phyloP scores from a whole-genome alignment of 1,140 invertebrate genomes.

The Marisa cornuarietis region DNA sequence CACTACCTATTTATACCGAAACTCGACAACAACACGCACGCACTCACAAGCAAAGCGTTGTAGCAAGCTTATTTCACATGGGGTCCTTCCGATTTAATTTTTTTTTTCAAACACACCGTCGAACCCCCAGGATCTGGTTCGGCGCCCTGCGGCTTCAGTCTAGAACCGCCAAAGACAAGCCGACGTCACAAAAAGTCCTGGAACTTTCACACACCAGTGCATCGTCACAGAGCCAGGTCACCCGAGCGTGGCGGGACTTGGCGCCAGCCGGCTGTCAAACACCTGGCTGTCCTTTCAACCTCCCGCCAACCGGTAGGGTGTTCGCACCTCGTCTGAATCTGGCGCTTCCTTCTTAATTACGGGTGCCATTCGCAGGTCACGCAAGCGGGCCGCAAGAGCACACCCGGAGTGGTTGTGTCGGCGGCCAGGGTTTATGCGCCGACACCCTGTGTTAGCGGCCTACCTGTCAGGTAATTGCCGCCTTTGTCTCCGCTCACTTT shows the following conservation, averaged over 20 bases:
- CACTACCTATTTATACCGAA: too few species aligned
- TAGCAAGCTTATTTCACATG: too few species aligned
- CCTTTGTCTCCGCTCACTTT: not conserved
- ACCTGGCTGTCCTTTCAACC: not conserved
- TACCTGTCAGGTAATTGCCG: slow-evolving; percentile 1
- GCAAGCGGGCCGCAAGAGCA: too few species aligned
- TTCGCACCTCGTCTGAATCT: not conserved
- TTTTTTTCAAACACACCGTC: not conserved
- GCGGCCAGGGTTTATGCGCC: not conserved
- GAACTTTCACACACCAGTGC: slow-evolving; percentile 9
- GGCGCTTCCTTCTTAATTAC: not conserved
- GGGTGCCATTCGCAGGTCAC: not conserved
- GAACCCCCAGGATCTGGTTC: not conserved
- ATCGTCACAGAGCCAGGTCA: not conserved
- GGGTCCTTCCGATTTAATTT: too few species aligned
- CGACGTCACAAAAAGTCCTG: not conserved
- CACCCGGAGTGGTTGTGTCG: too few species aligned
- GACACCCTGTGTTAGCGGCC: not conserved
- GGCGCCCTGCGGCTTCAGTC: not conserved
- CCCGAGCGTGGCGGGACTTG: not conserved
- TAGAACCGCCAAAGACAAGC: not conserved
- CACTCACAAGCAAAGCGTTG: too few species aligned
- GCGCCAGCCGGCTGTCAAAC: slow-evolving; percentile 1
- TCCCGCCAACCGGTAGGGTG: not conserved
- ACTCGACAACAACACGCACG: too few species aligned